These are phyloP conservation scores for Halcyon senegalensis DNA, from an alignment of 2,113 vertebrate species.

Conservation along the genomic window DNA sequence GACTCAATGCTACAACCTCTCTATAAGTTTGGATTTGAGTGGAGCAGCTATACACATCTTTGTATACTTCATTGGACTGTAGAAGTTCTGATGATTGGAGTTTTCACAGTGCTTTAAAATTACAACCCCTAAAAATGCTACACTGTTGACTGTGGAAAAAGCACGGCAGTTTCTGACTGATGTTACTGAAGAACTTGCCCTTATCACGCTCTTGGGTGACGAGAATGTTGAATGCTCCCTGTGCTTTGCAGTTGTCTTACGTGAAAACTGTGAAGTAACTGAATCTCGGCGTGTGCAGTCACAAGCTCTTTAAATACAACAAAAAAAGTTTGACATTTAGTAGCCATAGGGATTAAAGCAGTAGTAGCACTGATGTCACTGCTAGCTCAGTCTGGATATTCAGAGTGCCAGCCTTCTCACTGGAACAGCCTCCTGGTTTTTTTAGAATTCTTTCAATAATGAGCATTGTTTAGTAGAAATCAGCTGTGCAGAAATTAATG, in stretches of 20 bases:
- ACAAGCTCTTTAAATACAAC: background rate
- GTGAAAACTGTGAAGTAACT: background rate
- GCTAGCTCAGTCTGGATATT: conserved; percentile 10
- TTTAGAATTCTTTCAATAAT: conserved; percentile 70
- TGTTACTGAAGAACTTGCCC: background rate
- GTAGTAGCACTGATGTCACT: conserved; percentile 38
- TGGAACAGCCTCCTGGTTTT: conserved; percentile 17
- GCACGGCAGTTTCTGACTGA: background rate
- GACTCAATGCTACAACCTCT: accelerated
- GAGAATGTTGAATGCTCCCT: accelerated
- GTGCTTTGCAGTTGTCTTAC: background rate
- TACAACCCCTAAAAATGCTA: background rate
- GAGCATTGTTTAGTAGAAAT: conserved; percentile 69
- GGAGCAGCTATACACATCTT: accelerated
- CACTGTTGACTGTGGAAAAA: background rate
- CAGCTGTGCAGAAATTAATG: conserved; percentile 74
- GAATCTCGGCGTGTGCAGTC: background rate
- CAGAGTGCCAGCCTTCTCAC: conserved; percentile 29
- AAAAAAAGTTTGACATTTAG: conserved; percentile 49
- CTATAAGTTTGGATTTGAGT: background rate
- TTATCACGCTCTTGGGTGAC: accelerated
- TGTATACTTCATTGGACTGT: background rate
- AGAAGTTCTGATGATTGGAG: background rate
- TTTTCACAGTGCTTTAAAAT: background rate
- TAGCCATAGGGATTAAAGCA: conserved; percentile 43